Base-by-base conservation (phyloP, 1,140 invertebrate genomes). In the Caenorhabditis inopinata region DNA sequence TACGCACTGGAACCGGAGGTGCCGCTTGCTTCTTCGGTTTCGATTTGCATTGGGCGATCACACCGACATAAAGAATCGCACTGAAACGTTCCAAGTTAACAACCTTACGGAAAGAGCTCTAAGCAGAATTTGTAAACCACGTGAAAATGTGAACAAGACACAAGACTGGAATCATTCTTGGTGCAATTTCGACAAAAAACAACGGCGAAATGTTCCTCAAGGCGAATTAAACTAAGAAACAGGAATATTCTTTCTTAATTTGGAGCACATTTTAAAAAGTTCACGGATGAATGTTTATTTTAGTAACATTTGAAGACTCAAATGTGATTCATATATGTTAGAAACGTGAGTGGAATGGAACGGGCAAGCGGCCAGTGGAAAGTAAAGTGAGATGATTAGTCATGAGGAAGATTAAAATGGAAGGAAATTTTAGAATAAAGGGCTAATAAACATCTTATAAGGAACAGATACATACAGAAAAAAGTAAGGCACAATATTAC, bases 381-480 rank as follows among this genome's bases (percentile, higher is more conserved):
- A 38, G 12, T n/a, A 58, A 16, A 42, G 38, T n/a, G n/a, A n/a
- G 3, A 32, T 68, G 58, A 25, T 68, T 68, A 68, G 18, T 68
- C 58, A 68, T 68, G 58, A 68, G 18, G 38, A 18, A 68, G 32
- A 42, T 35, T 68, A 58, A 51, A 51, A 25, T 25, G 11, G 25
- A n/a, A 58, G n/a, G 23, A 58, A 32, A 32, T 14, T 29, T 32
- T 23, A 21, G 27, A 11, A 27, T 16, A 3, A 16, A 16, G 18
- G 32, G 4, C 49, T 51, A 51, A n/a, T 14, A 32, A 9, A 29
- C 16, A 58, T n/a, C 0, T 25, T 1, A 58, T 32, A 14, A 16
- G 12, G 18, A 14, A 21, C 58, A 68, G 25, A 42, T 68, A 68
- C 58, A 38, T 68, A 68, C 58, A 68, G 58, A 68, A 68, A 68